Conservation (phyloP, 1,140 invertebrate genomes). For the Gyrodactylus bullatarudis region DNA sequence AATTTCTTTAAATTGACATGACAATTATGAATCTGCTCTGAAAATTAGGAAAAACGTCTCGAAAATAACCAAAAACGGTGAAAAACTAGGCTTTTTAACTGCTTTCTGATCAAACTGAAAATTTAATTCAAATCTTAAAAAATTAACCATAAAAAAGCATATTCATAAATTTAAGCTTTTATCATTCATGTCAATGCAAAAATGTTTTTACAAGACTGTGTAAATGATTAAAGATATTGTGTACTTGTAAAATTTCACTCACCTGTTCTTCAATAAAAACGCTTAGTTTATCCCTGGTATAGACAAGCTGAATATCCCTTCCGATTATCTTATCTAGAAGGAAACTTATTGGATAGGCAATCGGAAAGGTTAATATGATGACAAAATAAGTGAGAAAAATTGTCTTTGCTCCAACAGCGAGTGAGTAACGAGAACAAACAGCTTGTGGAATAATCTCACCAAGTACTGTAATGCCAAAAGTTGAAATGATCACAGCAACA, state of each 20-base stretch:
- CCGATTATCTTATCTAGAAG: constrained; percentile 64
- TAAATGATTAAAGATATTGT: too few species aligned
- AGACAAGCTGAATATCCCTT: constrained; percentile 66
- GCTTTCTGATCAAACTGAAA: too few species aligned
- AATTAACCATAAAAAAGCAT: too few species aligned
- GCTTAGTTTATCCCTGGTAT: constrained; percentile 70
- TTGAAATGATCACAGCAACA: constrained; percentile 36
- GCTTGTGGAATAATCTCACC: constrained; percentile 76
- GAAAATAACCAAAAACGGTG: too few species aligned
- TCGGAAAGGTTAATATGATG: constrained; percentile 62
- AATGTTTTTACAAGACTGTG: too few species aligned
- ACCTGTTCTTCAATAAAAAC: constrained; percentile 33
- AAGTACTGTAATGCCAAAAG: constrained; percentile 64
- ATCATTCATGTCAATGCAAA: too few species aligned
- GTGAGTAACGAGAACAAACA: constrained; percentile 63
- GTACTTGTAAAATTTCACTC: neutral
- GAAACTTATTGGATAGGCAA: constrained; percentile 66
- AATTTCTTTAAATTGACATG: too few species aligned
- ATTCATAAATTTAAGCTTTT: too few species aligned
- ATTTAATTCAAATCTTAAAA: too few species aligned
- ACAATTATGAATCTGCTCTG: too few species aligned
- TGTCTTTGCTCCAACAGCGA: constrained; percentile 72
- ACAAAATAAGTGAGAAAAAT: constrained; percentile 66
- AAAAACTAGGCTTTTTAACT: too few species aligned
- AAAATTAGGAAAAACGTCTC: too few species aligned